These are phyloP conservation scores for Lophius piscatorius DNA, from an alignment of 2,113 vertebrate species.

Conservation along the genomic window DNA sequence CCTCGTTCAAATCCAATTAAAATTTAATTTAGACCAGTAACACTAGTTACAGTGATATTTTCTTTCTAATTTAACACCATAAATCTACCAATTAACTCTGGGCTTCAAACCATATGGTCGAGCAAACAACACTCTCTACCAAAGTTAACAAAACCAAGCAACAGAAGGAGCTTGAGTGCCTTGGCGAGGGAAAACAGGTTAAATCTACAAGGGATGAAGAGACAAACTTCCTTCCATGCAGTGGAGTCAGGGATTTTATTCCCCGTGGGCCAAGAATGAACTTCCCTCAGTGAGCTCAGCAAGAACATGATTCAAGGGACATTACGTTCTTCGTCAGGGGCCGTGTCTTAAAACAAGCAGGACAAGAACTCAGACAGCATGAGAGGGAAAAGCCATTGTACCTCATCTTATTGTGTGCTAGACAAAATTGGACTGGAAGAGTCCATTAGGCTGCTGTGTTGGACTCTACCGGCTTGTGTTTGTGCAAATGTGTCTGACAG, in stretches of 20 bases:
- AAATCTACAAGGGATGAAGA: slow-evolving; percentile 53
- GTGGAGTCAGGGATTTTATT: slow-evolving; percentile 59
- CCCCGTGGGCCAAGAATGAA: slow-evolving; percentile 54
- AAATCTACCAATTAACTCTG: no score
- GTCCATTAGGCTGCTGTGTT: slow-evolving; percentile 41
- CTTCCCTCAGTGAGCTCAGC: slow-evolving; percentile 49
- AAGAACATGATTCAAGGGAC: slow-evolving; percentile 51
- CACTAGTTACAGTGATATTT: no score
- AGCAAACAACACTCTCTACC: slow-evolving; percentile 50
- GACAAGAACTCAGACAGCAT: slow-evolving; percentile 46
- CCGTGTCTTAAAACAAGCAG: slow-evolving; percentile 35
- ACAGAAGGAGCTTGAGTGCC: slow-evolving; percentile 54
- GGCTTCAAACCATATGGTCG: no score
- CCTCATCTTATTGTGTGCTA: slow-evolving; percentile 48
- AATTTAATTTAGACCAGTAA: no score
- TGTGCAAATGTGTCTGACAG: slow-evolving; percentile 19
- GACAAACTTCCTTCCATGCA: slow-evolving; percentile 43
- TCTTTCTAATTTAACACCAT: no score
- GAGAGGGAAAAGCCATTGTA: slow-evolving; percentile 17
- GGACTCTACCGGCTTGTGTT: slow-evolving; percentile 5
- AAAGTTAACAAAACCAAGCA: slow-evolving; percentile 56
- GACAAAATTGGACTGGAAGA: slow-evolving; percentile 50
- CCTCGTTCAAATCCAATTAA: no score
- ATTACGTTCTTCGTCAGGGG: slow-evolving; percentile 61
- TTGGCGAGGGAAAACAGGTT: slow-evolving; percentile 57